phyloP scores from a whole-genome alignment of 2,888 invertebrate species.

The Entomobrya proxima region DNA sequence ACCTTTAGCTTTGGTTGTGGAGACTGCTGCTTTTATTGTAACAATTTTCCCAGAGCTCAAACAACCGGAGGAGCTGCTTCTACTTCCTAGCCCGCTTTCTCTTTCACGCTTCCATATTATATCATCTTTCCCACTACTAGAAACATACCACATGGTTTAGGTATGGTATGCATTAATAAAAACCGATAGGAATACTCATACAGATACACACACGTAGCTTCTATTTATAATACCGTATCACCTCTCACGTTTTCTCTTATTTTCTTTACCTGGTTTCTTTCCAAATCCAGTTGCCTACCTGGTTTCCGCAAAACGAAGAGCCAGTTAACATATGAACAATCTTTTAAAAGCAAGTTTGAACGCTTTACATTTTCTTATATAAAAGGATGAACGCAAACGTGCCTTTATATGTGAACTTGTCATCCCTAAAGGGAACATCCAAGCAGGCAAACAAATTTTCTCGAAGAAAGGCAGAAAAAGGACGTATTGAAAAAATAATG shows the following conservation, averaged over 20 bases:
- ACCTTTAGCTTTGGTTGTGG: not conserved
- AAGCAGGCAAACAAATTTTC: constrained; percentile 59
- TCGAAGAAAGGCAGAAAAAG: constrained; percentile 17
- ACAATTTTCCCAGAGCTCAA: constrained; percentile 42
- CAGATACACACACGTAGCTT: not conserved
- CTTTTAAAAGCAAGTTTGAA: too few relatives aligned
- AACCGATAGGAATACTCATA: constrained; percentile 22
- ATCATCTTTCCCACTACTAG: constrained; percentile 34
- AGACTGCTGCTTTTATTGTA: not conserved
- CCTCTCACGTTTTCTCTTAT: not conserved
- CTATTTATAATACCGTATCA: not conserved
- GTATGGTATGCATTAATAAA: constrained; percentile 53
- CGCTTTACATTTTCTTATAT: too few relatives aligned
- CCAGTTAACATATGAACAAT: too few relatives aligned
- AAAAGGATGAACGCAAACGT: not conserved
- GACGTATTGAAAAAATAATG: constrained; percentile 40
- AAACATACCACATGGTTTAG: constrained; percentile 13
- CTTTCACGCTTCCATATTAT: constrained; percentile 42
- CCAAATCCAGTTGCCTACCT: not conserved
- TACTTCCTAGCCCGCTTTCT: constrained; percentile 6
- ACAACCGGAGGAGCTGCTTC: not conserved
- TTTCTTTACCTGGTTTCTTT: constrained; percentile 36
- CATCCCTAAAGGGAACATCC: constrained; percentile 56
- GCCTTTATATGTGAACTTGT: constrained; percentile 30
- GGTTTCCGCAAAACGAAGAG: not conserved